Percentiles rank a stretch among this genome's conserved stretches.
Evolutionary conservation across 2,797 vertebrate species (phyloP).

Genomic region (Botia almorhae): DNA sequence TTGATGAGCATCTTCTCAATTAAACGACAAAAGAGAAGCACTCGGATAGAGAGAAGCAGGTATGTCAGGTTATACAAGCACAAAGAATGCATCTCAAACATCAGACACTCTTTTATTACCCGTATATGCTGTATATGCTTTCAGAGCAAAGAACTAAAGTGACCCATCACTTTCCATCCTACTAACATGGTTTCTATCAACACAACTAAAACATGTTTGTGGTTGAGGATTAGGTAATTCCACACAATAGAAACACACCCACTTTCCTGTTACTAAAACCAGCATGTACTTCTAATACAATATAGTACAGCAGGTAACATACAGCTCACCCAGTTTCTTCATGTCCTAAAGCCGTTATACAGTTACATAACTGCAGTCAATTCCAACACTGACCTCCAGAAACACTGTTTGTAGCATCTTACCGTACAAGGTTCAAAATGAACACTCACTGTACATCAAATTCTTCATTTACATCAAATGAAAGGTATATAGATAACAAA

Average conservation of each 20-base stretch:
- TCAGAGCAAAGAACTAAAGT: no score
- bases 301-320: background rate
- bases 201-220: background rate
- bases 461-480: no score
- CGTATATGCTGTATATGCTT: background rate
- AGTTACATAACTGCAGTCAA: conserved; percentile 18
- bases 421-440: no score
- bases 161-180: no score
- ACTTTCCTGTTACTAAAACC: background rate
- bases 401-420: no score
- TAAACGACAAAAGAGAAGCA: conserved; percentile 25
- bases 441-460: no score
- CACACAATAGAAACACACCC: background rate
- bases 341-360: background rate
- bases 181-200: no score
- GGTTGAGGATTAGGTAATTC: background rate
- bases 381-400: no score
- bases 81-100: background rate
- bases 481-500: no score
- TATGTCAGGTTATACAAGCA: conserved; percentile 21
- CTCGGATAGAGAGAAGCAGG: conserved; percentile 21
- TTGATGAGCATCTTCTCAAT: background rate
- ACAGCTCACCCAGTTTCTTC: background rate
- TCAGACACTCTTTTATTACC: background rate
- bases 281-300: background rate